These are phyloP conservation scores for Thaleichthys pacificus DNA, from an alignment of 2,797 vertebrate species.

Conservation along the genomic window DNA sequence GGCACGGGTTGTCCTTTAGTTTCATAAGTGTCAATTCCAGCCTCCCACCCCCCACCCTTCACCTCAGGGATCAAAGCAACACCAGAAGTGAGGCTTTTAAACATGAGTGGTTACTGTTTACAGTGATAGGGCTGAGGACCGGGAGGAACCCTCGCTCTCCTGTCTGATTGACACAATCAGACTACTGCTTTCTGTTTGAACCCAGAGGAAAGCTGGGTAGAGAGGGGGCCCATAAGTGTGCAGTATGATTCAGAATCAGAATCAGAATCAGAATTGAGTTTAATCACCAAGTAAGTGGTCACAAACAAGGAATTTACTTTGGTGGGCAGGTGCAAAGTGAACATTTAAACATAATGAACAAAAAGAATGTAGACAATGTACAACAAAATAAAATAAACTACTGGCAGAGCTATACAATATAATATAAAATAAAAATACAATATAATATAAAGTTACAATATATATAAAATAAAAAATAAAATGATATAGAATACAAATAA, in stretches of 20 bases:
- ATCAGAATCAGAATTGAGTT: no score
- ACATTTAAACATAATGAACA: no score
- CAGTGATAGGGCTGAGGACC: slow-evolving; percentile 58
- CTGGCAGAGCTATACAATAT: no score
- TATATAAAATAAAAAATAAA: no score
- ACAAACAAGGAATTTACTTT: no score
- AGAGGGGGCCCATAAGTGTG: slow-evolving; percentile 6
- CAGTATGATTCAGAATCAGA: not conserved
- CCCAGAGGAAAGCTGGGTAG: slow-evolving; percentile 14
- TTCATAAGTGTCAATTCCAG: slow-evolving; percentile 65
- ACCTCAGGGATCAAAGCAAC: slow-evolving; percentile 66
- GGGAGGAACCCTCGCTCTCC: slow-evolving; percentile 35
- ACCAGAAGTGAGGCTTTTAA: slow-evolving; percentile 59
- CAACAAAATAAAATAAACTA: no score
- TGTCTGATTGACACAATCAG: slow-evolving; percentile 66
- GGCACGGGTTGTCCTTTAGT: slow-evolving; percentile 59
- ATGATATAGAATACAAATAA: no score
- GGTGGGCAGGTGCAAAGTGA: no score
- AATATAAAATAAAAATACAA: no score
- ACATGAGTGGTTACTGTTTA: slow-evolving; percentile 65
- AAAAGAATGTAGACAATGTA: no score
- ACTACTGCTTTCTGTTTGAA: slow-evolving; percentile 61
- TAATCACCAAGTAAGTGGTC: no score
- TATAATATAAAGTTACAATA: no score
- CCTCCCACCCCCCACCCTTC: slow-evolving; percentile 49